phyloP scores from a whole-genome alignment of 2,888 invertebrate genomes.

The Parascotia fuliginaria region DNA sequence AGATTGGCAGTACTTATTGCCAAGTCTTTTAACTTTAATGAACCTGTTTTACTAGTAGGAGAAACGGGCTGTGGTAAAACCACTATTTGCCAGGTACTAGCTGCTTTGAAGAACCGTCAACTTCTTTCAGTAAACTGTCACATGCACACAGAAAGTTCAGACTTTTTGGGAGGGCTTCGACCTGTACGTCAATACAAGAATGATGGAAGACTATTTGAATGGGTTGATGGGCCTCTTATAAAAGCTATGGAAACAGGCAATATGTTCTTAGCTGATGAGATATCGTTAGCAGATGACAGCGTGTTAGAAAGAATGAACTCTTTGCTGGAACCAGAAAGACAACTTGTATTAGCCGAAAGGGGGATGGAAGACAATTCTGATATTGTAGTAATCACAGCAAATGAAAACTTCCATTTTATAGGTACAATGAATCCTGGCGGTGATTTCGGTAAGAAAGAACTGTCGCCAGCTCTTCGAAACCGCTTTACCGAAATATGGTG shows the following conservation, averaged over 20 bases:
- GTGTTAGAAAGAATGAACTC: conserved; percentile 99
- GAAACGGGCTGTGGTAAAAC: conserved; percentile 99
- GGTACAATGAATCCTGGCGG: conserved; percentile 99
- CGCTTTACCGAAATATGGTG: conserved; percentile 99
- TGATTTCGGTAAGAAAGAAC: conserved; percentile 99
- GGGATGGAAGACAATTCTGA: conserved; percentile 87
- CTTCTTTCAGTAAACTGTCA: conserved; percentile 97
- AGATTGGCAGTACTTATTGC: conserved; percentile 91
- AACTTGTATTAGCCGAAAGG: conserved; percentile 96
- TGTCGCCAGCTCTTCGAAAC: conserved; percentile 98
- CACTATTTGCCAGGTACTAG: conserved; percentile 95
- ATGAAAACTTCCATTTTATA: conserved; percentile 94
- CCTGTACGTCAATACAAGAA: conserved; percentile 91
- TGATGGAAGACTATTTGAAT: conserved; percentile 93
- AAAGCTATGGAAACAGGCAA: conserved; percentile 95
- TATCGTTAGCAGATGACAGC: conserved; percentile 99
- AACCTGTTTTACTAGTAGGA: conserved; percentile 97
- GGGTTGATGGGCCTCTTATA: conserved; percentile 98
- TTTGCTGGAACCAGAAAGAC: conserved; percentile 96
- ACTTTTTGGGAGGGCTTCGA: conserved; percentile 97
- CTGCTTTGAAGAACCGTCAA: conserved; percentile 88
- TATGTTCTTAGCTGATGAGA: conserved; percentile 98
- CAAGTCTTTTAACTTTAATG: conserved; percentile 95
- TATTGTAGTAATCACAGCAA: conserved; percentile 88
- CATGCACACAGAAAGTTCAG: conserved; percentile 99